Evolutionary conservation across 2,113 vertebrate genomes (phyloP).

Genomic region (Ornithorhynchus anatinus): DNA sequence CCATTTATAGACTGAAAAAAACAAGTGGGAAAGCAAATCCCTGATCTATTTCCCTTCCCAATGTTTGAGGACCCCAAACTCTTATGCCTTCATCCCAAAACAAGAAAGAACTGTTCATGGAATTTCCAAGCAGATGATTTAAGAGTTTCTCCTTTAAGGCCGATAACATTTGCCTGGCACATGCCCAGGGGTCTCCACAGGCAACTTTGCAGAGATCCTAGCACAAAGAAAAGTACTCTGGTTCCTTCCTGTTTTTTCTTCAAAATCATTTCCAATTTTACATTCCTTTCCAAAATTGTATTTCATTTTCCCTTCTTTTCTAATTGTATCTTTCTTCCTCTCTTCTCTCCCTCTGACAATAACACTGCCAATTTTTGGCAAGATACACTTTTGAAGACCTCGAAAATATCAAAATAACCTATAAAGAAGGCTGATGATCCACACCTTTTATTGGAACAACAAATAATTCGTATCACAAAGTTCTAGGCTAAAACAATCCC

Average conservation of each 20-base stretch:
- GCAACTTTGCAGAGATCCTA: too few species aligned
- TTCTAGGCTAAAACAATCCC: not conserved
- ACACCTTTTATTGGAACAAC: conserved; percentile 13
- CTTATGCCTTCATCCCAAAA: not conserved
- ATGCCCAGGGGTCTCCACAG: too few species aligned
- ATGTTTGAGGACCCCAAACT: conserved; percentile 3
- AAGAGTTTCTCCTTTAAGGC: too few species aligned
- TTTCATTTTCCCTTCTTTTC: not conserved
- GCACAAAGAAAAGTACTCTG: too few species aligned
- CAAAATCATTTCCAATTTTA: too few species aligned
- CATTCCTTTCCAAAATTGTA: not conserved
- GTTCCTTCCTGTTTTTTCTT: too few species aligned
- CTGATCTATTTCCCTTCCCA: not conserved
- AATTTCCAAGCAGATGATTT: too few species aligned
- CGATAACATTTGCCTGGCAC: too few species aligned
- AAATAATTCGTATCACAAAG: conserved; percentile 19
- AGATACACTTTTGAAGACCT: not conserved
- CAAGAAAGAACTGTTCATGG: too few species aligned
- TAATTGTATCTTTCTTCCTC: not conserved
- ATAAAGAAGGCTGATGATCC: not conserved
- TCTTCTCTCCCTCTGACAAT: not conserved
- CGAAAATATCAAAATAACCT: not conserved
- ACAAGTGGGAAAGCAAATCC: not conserved
- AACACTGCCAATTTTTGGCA: conserved; percentile 10
- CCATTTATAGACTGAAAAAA: not conserved